Conservation (phyloP, 1,140 invertebrate species). For the Elymnias hypermnestra region DNA sequence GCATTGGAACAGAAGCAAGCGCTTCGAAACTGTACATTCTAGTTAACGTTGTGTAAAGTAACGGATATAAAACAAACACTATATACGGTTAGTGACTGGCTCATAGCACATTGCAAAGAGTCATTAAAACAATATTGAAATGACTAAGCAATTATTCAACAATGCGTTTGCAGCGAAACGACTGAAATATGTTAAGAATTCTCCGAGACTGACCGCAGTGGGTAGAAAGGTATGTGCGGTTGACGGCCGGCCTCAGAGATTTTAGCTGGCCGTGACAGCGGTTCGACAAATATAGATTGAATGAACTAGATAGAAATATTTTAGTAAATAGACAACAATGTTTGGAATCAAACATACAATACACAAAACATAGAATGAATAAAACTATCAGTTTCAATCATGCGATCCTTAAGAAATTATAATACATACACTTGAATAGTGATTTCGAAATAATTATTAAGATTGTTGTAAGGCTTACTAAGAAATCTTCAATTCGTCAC, state of each 20-base stretch:
- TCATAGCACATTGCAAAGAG: neutral
- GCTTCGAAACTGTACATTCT: too few relatives aligned
- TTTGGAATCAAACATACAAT: neutral
- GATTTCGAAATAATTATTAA: too few relatives aligned
- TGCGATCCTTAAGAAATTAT: too few relatives aligned
- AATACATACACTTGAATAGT: too few relatives aligned
- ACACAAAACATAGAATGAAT: too few relatives aligned
- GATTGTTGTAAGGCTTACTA: too few relatives aligned
- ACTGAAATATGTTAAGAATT: conserved; percentile 8
- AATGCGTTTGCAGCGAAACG: neutral
- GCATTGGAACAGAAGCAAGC: too few relatives aligned
- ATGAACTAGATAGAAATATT: conserved; percentile 4
- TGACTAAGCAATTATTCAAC: conserved; percentile 5
- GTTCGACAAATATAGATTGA: conserved; percentile 10
- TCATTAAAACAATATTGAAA: neutral
- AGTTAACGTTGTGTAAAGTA: too few relatives aligned
- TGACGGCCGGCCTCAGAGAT: conserved; percentile 12
- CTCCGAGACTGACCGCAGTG: conserved; percentile 7
- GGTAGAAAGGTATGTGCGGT: conserved; percentile 13
- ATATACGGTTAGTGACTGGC: too few relatives aligned
- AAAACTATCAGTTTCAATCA: too few relatives aligned
- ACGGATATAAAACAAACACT: too few relatives aligned
- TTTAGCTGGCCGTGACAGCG: conserved; percentile 13
- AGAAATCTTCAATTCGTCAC: too few relatives aligned
- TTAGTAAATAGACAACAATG: neutral